Base-by-base conservation (phyloP, 2,113 vertebrate genomes). In the Callipepla californica region DNA sequence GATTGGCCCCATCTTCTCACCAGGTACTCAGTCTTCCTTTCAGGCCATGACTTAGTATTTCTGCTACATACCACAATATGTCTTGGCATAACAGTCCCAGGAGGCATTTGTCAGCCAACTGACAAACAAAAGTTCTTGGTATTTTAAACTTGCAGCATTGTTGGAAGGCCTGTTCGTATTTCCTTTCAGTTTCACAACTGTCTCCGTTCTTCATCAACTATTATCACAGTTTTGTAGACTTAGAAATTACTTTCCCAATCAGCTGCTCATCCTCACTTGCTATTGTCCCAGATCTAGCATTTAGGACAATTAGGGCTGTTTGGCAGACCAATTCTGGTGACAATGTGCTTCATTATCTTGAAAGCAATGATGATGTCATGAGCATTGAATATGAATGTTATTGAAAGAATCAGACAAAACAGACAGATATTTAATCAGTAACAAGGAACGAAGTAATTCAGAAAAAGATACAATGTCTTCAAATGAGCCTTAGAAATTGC, bases 341-440 rank as follows among this genome's bases (percentile, higher is more conserved):
- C 91, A 95, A 96, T 96, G 57, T 34, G 34, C 42, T 89, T 94
- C 87, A 93, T 96, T 95, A 96, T 51, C 59, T 18, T 94, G 78
- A 96, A 95, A 95, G 89, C 48, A 91, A 50, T 67, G 45, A 85
- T 93, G 93, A 96, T 92, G 94, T 95, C 92, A 89, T n/a, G n/a
- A 92, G 45, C 5, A 0, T 25, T 92, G 62, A 92, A 90, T 90
- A 81, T 69, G 67, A 92, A 69, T 58, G 79, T 85, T 85, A 73
- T 48, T 82, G 89, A 93, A 89, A 91, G 80, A 38, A 91, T 92
- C 86, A 95, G 80, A 87, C 95, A 95, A 96, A 95, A 95, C 80
- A 87, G 2, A 79, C 69, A 88, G 61, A 94, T 85, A 89, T 85
- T 94, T 91, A 96, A 91, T 91, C 77, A 93, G 36, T 63, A 87